Evolutionary conservation across 2,797 vertebrate genomes (phyloP).

Genomic region (Pteropus rufus): DNA sequence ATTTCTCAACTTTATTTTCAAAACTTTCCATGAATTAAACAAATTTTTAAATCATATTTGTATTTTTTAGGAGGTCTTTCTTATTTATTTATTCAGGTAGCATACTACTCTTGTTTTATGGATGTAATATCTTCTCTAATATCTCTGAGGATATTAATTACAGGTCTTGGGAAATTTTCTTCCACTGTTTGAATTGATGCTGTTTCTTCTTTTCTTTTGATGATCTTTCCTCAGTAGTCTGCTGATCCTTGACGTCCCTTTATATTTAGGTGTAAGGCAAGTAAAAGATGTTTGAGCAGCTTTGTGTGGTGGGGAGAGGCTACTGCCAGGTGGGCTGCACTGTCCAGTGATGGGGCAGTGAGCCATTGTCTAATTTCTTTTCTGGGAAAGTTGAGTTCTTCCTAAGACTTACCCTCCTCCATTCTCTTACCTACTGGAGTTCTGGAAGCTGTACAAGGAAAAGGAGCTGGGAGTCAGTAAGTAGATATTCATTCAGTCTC

Average conservation of each 20-base stretch:
- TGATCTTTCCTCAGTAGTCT: not conserved
- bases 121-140: not conserved
- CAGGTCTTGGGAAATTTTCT: not conserved
- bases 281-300: not conserved
- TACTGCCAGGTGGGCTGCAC: not conserved
- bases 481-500: not conserved
- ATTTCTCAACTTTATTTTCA: slow-evolving; percentile 7
- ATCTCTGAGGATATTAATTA: not conserved
- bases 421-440: not conserved
- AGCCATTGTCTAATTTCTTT: not conserved
- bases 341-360: not conserved
- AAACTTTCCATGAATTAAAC: not conserved
- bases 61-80: not conserved
- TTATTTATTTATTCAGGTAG: not conserved
- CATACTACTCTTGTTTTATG: not conserved
- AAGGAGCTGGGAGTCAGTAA: not conserved
- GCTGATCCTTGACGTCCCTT: not conserved
- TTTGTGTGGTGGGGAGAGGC: not conserved
- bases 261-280: not conserved
- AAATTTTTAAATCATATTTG: not conserved
- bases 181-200: not conserved
- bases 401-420: not conserved
- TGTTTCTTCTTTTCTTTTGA: not conserved
- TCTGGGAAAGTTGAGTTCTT: not conserved
- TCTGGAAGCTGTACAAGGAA: not conserved